These are phyloP conservation scores for Diplazon laetatorius DNA, from an alignment of 2,888 invertebrate genomes.

Conservation along the genomic window DNA sequence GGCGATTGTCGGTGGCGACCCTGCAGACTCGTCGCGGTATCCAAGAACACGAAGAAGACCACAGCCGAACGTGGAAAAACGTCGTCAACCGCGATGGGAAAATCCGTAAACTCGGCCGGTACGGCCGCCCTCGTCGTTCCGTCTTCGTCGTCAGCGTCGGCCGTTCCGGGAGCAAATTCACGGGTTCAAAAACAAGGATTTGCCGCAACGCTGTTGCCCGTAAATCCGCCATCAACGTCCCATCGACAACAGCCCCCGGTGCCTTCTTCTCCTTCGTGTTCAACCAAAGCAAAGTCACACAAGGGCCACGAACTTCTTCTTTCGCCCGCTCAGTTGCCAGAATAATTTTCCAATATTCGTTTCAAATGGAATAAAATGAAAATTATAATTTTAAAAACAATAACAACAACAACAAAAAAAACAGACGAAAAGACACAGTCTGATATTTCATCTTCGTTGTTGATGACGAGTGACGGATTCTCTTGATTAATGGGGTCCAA, in stretches of 20 bases:
- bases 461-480: not conserved
- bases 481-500: not conserved
- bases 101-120: not conserved
- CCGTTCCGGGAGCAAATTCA: slow-evolving; percentile 69
- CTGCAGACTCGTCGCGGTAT: slow-evolving; percentile 69
- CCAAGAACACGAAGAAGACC: slow-evolving; percentile 70
- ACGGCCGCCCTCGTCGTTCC: slow-evolving; percentile 56
- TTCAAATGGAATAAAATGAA: too few species aligned
- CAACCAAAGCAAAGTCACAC: slow-evolving; percentile 59
- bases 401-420: not conserved
- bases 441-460: slow-evolving; percentile 27
- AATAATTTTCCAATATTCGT: slow-evolving; percentile 59
- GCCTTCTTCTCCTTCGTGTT: slow-evolving; percentile 66
- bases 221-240: slow-evolving; percentile 68
- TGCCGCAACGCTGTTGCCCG: slow-evolving; percentile 66
- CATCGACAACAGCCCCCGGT: slow-evolving; percentile 68
- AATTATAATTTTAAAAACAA: not conserved
- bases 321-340: slow-evolving; percentile 78
- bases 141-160: slow-evolving; percentile 68
- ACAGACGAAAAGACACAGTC: not conserved
- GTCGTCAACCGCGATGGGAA: not conserved
- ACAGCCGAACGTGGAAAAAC: slow-evolving; percentile 52
- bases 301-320: slow-evolving; percentile 78
- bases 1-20: slow-evolving; percentile 86
- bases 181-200: slow-evolving; percentile 44